These are phyloP conservation scores for Notoglanidium macrostoma DNA, from an alignment of 2,797 vertebrate genomes.

Conservation along the genomic window DNA sequence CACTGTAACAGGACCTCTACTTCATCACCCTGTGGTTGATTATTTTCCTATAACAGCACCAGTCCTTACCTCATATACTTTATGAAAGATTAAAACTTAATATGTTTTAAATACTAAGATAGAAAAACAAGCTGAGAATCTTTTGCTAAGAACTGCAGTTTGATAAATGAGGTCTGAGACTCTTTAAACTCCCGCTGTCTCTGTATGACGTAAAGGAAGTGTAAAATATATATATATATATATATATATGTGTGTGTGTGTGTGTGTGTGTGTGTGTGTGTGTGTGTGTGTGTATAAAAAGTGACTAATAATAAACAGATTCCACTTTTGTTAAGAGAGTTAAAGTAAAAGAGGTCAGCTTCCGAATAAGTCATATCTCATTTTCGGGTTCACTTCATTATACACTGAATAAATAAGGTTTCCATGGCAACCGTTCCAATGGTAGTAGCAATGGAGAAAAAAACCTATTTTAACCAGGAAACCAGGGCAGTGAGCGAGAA, in stretches of 20 bases:
- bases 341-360: neutral
- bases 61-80: neutral
- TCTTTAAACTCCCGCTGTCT: neutral
- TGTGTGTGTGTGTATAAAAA: neutral
- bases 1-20: too few relatives aligned
- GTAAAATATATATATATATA: too few relatives aligned
- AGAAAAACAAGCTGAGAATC: neutral
- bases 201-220: too few relatives aligned
- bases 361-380: neutral
- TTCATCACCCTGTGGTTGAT: neutral
- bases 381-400: neutral
- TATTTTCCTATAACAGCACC: neutral
- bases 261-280: too few relatives aligned
- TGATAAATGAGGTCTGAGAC: neutral
- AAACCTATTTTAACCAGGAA: neutral
- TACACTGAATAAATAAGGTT: neutral
- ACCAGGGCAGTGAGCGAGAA: neutral
- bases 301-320: neutral
- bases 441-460: neutral
- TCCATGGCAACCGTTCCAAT: constrained; percentile 26
- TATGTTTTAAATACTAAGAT: neutral
- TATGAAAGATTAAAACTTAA: neutral
- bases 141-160: neutral
- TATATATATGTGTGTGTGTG: too few relatives aligned
- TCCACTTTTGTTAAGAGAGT: neutral